These are phyloP conservation scores for Spheniscus mendiculus DNA, from an alignment of 2,113 vertebrate species.

Conservation along the genomic window DNA sequence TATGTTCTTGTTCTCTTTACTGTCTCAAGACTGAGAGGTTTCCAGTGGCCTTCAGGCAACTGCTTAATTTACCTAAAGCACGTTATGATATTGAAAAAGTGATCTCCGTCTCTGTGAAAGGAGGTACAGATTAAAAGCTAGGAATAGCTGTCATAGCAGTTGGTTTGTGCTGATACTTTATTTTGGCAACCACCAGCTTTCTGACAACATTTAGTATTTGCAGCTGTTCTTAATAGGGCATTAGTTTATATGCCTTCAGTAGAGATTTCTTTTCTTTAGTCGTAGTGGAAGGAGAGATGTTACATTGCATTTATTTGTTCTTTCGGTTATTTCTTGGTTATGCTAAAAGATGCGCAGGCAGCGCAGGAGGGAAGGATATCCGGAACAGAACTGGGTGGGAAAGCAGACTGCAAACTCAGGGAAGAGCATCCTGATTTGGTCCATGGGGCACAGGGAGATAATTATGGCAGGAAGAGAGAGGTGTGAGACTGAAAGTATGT, in stretches of 20 bases:
- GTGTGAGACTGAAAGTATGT: not conserved
- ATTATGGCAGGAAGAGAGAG: not conserved
- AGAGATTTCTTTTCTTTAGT: not conserved
- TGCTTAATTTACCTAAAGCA: not conserved
- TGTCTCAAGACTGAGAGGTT: not conserved
- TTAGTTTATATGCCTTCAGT: not conserved
- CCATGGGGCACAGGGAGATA: not conserved
- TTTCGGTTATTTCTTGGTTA: not conserved
- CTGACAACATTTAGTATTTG: not conserved
- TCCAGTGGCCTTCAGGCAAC: not conserved
- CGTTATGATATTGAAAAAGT: not conserved
- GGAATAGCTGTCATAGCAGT: not conserved
- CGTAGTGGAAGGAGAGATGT: not conserved
- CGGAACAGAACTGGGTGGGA: not conserved
- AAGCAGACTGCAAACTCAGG: not conserved
- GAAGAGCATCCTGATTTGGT: not conserved
- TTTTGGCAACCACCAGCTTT: not conserved
- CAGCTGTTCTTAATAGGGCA: not conserved
- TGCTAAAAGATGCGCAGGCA: fast-evolving
- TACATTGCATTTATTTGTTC: not conserved
- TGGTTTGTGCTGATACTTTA: not conserved
- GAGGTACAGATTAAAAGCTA: not conserved
- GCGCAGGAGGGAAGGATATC: not conserved
- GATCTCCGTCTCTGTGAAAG: not conserved
- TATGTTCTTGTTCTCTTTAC: not conserved